These are phyloP conservation scores for Crax fasciolata DNA, from an alignment of 2,797 vertebrate genomes.

Conservation along the genomic window DNA sequence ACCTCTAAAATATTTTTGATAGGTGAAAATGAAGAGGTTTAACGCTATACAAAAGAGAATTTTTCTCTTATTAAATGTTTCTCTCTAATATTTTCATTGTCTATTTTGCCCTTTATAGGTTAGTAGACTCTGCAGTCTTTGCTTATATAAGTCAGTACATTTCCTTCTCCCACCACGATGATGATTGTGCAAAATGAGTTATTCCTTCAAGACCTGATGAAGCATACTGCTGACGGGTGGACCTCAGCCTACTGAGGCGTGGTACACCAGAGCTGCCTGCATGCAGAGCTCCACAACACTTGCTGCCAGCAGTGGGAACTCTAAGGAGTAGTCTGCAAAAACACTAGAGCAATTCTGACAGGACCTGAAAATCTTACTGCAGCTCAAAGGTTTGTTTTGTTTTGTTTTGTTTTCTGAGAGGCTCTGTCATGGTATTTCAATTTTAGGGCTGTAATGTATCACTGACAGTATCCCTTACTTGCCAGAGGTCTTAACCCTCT, in stretches of 20 bases:
- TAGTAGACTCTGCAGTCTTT: rapidly evolving
- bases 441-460: background rate
- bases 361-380: background rate
- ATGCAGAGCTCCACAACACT: rapidly evolving
- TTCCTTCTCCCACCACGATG: background rate
- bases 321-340: background rate
- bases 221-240: background rate
- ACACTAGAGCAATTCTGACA: background rate
- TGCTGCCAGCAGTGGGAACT: rapidly evolving
- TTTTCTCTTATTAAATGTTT: background rate
- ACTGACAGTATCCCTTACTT: background rate
- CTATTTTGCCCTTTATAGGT: background rate
- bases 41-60: background rate
- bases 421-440: background rate
- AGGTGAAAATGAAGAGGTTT: background rate
- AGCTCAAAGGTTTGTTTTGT: background rate
- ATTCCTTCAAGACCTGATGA: background rate
- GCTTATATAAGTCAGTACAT: background rate
- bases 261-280: background rate
- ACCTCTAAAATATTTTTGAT: background rate
- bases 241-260: background rate
- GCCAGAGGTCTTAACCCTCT: background rate
- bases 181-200: background rate
- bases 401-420: background rate
- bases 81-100: background rate